Percentiles rank a stretch among this genome's conserved stretches.
Conservation (phyloP, 1,140 invertebrate species). For the Drosophila bocqueti region DNA sequence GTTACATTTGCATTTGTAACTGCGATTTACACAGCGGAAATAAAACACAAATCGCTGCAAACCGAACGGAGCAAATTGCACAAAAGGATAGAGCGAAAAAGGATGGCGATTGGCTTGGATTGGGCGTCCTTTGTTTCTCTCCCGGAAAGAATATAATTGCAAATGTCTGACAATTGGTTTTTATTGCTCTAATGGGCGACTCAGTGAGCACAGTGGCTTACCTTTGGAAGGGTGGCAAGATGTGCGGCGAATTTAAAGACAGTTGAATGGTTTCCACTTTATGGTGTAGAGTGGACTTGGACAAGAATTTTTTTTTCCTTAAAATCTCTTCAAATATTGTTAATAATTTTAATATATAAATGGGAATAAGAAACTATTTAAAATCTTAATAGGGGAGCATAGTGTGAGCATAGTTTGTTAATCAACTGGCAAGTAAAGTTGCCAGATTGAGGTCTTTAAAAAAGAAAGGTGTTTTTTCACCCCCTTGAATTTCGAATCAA, state of each 20-base stretch:
- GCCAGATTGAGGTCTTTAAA: background rate
- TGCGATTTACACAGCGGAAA: slow-evolving; percentile 76
- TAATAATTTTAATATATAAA: background rate
- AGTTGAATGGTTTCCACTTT: background rate
- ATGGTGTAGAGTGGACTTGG: background rate
- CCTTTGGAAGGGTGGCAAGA: background rate
- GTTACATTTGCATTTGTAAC: slow-evolving; percentile 81
- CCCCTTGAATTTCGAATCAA: no score
- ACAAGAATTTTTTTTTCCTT: slow-evolving; percentile 1
- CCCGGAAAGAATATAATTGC: slow-evolving; percentile 34
- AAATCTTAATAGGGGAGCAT: no score
- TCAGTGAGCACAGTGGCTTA: background rate
- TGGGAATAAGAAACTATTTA: no score
- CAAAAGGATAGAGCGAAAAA: slow-evolving; percentile 13
- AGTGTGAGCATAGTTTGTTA: background rate
- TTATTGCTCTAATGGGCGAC: slow-evolving; percentile 30
- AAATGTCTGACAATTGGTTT: slow-evolving; percentile 37
- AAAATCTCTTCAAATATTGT: background rate
- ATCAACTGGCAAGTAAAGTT: background rate
- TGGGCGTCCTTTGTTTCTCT: slow-evolving; percentile 23
- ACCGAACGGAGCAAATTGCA: slow-evolving; percentile 29
- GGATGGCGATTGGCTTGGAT: slow-evolving; percentile 26
- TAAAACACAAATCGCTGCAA: slow-evolving; percentile 65
- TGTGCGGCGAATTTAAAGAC: background rate
- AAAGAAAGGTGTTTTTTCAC: no score